Evolutionary conservation across 2,888 invertebrate genomes (phyloP).

Genomic region (Chrysopilus asiliformis): DNA sequence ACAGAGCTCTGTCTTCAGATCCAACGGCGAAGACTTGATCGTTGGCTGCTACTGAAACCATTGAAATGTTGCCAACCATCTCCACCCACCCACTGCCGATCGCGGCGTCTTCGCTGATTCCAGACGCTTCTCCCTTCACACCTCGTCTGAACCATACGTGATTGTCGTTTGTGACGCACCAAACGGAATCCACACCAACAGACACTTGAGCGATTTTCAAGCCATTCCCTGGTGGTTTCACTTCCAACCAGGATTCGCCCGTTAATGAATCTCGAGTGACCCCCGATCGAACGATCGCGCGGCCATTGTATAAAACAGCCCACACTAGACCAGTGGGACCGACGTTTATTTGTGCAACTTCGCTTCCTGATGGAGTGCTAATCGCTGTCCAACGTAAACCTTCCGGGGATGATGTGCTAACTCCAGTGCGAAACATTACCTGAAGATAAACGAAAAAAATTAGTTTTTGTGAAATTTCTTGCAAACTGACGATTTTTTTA

Average conservation of each 20-base stretch:
- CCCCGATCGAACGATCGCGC: constrained; percentile 67
- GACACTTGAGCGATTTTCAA: constrained; percentile 62
- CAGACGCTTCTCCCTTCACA: constrained; percentile 53
- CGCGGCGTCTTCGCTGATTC: constrained; percentile 60
- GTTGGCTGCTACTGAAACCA: constrained; percentile 72
- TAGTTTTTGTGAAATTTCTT: too few relatives aligned
- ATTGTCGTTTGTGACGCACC: constrained; percentile 68
- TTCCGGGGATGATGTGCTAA: constrained; percentile 70
- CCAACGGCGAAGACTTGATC: constrained; percentile 86
- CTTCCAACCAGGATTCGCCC: constrained; percentile 67
- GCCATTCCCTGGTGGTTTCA: constrained; percentile 57
- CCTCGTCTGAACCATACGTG: constrained; percentile 78
- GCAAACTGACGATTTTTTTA: not conserved
- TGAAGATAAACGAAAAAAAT: constrained; percentile 22
- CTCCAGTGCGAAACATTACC: constrained; percentile 76
- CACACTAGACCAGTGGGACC: constrained; percentile 79
- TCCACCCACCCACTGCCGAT: constrained; percentile 79
- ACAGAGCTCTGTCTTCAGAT: constrained; percentile 64
- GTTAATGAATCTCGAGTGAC: constrained; percentile 54
- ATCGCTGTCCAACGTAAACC: constrained; percentile 75
- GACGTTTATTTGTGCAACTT: constrained; percentile 73
- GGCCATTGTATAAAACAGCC: constrained; percentile 74
- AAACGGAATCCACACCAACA: constrained; percentile 63
- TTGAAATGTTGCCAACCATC: constrained; percentile 73
- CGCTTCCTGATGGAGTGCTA: constrained; percentile 60